A percentile compares a stretch with the other conserved stretches of the same genome.
Evolutionary conservation across 1,140 invertebrate genomes (phyloP).

Genomic region (Rhizoglyphus robini): DNA sequence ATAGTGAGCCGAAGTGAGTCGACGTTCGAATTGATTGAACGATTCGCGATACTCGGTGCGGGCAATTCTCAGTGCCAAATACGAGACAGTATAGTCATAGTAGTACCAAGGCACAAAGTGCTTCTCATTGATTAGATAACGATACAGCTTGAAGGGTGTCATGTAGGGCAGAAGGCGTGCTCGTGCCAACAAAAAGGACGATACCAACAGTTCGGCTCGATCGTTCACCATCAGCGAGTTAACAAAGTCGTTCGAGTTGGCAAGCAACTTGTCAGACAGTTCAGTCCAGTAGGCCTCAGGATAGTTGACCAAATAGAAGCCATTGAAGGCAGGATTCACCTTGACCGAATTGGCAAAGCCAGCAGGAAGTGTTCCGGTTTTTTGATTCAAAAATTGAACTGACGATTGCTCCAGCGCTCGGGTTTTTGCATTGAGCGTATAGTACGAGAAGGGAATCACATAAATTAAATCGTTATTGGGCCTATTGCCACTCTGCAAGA

Average conservation of each 20-base stretch:
- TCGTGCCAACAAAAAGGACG: constrained; percentile 33
- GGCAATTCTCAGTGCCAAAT: background rate
- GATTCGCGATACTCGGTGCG: constrained; percentile 10
- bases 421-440: background rate
- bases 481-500: constrained; percentile 9
- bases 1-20: constrained; percentile 5
- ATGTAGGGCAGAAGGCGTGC: constrained; percentile 30
- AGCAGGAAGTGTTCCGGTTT: background rate
- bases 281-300: constrained; percentile 57
- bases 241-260: constrained; percentile 29
- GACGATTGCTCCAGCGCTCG: background rate
- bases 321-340: constrained; percentile 64
- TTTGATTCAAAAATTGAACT: constrained; percentile 3
- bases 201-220: constrained; percentile 33
- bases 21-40: background rate
- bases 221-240: constrained; percentile 18
- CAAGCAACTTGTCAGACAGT: constrained; percentile 54
- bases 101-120: constrained; percentile 35
- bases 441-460: constrained; percentile 6
- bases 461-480: constrained; percentile 6
- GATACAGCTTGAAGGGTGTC: constrained; percentile 32
- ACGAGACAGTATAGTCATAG: background rate
- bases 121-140: constrained; percentile 33
- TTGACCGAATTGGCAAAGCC: constrained; percentile 50
- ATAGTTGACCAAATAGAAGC: constrained; percentile 74